Evolutionary conservation across 2,797 vertebrate species (phyloP), one percentile per base, ranked within the genome.

Genomic region (Argentina silus): DNA sequence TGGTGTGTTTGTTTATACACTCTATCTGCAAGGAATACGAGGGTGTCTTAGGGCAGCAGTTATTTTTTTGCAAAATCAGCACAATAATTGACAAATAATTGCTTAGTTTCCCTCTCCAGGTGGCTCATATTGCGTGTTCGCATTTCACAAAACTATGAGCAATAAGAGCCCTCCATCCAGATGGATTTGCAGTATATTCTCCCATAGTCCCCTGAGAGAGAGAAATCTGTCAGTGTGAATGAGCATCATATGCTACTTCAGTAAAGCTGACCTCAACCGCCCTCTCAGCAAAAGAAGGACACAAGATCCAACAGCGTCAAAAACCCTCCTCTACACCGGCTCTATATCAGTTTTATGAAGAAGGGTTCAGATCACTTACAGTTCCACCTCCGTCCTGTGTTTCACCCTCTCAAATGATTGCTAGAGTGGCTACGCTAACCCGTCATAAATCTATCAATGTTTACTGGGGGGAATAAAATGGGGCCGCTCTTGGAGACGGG

Each of bases 381-480:
- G 51, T 55, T 55, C 11, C n/a, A 7, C 27, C 27, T 36, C 27
- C 6, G 17, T 61, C 27, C 27, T 14, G 59, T 61, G 59, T 42
- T 36, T 36, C 27, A 36, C 21, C 42, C 44, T 2, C n/a, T 10
- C 17, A 19, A n/a, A 7, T 19, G 63, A 10, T 7, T 7, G 10
- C 6, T n/a, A 2, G 63, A 15, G 17, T n/a, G 4, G 6, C 11
- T 66, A 71, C 5, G 6, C 11, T 66, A 71, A 76, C 74, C 15
- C 2, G 56, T 70, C 76, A 67, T 80, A 77, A 81, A 79, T 83
- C 81, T 65, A 7, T 82, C 80, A 55, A 36, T 5, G 36, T 75
- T 80, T 70, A 70, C 85, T 72, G 47, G 76, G 74, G 76, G 76
- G 80, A 80, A 69, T 61, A 56, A 82, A 76, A 83, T 64, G 69